phyloP scores from a whole-genome alignment of 1,140 invertebrate genomes.

The Drosophila cardini region DNA sequence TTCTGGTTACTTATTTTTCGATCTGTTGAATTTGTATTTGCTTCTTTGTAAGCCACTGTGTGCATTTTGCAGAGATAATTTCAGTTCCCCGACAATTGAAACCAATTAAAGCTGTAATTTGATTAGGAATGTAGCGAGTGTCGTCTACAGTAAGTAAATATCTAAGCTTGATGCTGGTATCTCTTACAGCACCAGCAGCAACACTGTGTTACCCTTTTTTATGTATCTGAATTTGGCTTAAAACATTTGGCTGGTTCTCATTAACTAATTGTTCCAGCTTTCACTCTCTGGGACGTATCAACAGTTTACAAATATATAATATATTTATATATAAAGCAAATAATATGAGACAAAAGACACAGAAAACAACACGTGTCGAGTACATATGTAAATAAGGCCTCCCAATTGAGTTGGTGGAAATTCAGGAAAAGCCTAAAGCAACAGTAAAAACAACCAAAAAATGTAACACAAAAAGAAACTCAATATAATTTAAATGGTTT shows the following conservation, averaged over 20 bases:
- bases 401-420: slow-evolving; percentile 28
- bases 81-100: slow-evolving; percentile 61
- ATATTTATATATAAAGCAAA: slow-evolving; percentile 10
- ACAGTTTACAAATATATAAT: background rate
- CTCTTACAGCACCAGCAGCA: background rate
- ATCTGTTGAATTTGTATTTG: background rate
- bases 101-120: slow-evolving; percentile 78
- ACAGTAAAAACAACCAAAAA: slow-evolving; percentile 13
- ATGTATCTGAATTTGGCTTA: slow-evolving; percentile 35
- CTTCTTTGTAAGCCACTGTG: background rate
- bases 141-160: slow-evolving; percentile 39
- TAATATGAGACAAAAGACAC: slow-evolving; percentile 19
- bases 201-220: slow-evolving; percentile 17
- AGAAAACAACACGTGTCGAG: slow-evolving; percentile 65
- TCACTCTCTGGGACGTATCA: background rate
- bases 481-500: slow-evolving; percentile 72
- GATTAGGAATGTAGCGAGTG: slow-evolving; percentile 61
- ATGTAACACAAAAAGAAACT: slow-evolving; percentile 53
- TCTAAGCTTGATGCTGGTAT: slow-evolving; percentile 1
- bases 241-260: slow-evolving; percentile 52
- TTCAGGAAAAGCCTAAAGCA: slow-evolving; percentile 6
- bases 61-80: slow-evolving; percentile 30
- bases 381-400: slow-evolving; percentile 70
- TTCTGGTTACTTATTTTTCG: no score
- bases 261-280: slow-evolving; percentile 65